Conservation (phyloP, 2,888 invertebrate genomes). For the Trimorus sp. region DNA sequence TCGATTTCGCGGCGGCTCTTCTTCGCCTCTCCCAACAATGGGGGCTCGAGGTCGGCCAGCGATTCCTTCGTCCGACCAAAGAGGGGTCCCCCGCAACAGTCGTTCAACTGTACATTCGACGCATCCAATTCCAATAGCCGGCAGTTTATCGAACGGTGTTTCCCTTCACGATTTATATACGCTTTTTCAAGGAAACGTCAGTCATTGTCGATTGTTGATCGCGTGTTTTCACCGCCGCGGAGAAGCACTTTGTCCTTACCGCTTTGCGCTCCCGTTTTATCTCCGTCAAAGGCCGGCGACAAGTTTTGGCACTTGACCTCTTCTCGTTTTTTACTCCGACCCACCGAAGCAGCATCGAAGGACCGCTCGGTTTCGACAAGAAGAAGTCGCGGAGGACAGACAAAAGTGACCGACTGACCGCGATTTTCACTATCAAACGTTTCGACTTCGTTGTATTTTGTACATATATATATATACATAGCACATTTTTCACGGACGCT, state of each 20-base stretch:
- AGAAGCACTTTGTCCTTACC: conserved; percentile 27
- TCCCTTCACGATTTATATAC: conserved; percentile 42
- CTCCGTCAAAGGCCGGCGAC: conserved; percentile 11
- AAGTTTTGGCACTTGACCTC: background rate
- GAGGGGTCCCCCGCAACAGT: background rate
- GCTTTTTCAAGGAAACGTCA: conserved; percentile 51
- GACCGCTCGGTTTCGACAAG: too few relatives aligned
- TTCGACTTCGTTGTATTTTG: too few relatives aligned
- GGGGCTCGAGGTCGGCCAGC: too few relatives aligned
- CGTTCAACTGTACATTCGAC: conserved; percentile 18
- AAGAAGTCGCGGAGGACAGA: too few relatives aligned
- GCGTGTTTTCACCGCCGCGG: conserved; percentile 17
- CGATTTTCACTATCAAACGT: too few relatives aligned
- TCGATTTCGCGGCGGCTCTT: conserved; percentile 43
- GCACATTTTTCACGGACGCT: too few relatives aligned
- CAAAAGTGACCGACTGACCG: too few relatives aligned
- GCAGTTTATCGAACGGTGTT: conserved; percentile 19
- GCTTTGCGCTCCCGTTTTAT: conserved; percentile 6
- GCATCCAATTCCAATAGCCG: conserved; percentile 24
- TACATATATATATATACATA: too few relatives aligned
- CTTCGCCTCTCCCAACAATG: conserved; percentile 3
- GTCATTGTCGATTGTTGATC: conserved; percentile 41
- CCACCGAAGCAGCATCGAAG: too few relatives aligned
- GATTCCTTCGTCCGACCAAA: background rate
- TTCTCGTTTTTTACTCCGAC: conserved; percentile 2